These are phyloP conservation scores for Chymomyza procnemis DNA, from an alignment of 2,888 invertebrate genomes.

Conservation along the genomic window DNA sequence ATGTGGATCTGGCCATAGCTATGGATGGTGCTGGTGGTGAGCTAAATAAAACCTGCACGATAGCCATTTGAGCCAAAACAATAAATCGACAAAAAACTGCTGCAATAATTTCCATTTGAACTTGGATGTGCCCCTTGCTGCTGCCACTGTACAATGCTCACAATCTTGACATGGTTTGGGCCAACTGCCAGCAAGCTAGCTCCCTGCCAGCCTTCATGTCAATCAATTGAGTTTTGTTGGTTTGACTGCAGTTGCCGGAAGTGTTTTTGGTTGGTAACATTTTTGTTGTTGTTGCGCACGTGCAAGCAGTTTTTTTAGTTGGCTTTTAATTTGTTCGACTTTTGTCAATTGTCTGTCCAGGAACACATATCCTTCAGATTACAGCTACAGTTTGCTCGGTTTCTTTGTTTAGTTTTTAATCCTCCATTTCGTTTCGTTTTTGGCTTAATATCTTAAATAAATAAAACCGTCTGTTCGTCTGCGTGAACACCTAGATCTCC, in stretches of 20 bases:
- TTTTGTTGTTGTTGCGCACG: constrained; percentile 9
- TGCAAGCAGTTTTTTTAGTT: constrained; percentile 8
- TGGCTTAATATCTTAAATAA: too few species aligned
- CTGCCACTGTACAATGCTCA: constrained; percentile 1
- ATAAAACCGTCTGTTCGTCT: too few species aligned
- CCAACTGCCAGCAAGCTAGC: not conserved
- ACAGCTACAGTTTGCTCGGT: not conserved
- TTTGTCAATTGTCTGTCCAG: not conserved
- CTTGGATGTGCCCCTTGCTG: constrained; percentile 27
- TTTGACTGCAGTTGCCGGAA: constrained; percentile 8
- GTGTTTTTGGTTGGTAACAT: not conserved
- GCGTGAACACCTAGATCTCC: too few species aligned
- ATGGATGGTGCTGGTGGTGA: not conserved
- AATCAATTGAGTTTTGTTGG: constrained; percentile 10
- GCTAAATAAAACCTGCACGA: constrained; percentile 19
- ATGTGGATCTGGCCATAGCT: constrained; percentile 7
- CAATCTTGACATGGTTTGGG: not conserved
- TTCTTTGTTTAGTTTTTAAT: not conserved
- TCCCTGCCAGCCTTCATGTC: constrained; percentile 1
- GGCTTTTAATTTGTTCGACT: not conserved
- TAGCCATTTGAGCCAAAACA: not conserved
- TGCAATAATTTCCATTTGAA: constrained; percentile 12
- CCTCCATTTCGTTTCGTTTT: too few species aligned
- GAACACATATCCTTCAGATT: not conserved
- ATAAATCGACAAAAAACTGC: constrained; percentile 3